Percentiles rank a stretch among this genome's conserved stretches.
Conservation (phyloP, 2,888 invertebrate species). For the Tryphoninae sp. region DNA sequence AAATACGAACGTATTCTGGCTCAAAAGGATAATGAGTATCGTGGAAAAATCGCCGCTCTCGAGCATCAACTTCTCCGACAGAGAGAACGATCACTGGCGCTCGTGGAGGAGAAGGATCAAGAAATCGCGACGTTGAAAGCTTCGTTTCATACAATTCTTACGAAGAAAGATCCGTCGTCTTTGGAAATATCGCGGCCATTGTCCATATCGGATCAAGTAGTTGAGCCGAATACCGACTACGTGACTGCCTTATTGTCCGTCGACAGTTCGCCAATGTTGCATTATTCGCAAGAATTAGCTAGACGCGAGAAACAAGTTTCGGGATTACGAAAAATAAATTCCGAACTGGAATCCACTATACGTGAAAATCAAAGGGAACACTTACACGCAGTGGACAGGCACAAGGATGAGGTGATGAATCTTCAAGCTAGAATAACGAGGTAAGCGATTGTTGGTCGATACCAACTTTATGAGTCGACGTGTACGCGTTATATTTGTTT, state of each 20-base stretch:
- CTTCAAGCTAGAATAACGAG: slow-evolving; percentile 78
- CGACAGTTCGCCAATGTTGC: slow-evolving; percentile 89
- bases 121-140: slow-evolving; percentile 85
- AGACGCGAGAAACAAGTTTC: slow-evolving; percentile 90
- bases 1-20: slow-evolving; percentile 73
- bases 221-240: slow-evolving; percentile 73
- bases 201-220: slow-evolving; percentile 63
- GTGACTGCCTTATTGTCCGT: slow-evolving; percentile 79
- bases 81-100: slow-evolving; percentile 88
- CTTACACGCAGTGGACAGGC: slow-evolving; percentile 75
- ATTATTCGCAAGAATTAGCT: slow-evolving; percentile 92
- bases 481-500: too few relatives aligned
- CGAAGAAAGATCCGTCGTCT: slow-evolving; percentile 79
- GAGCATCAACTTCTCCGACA: slow-evolving; percentile 91
- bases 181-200: slow-evolving; percentile 73
- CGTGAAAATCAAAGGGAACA: slow-evolving; percentile 79
- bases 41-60: slow-evolving; percentile 83
- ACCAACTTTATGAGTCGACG: not conserved
- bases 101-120: slow-evolving; percentile 91
- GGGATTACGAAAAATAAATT: slow-evolving; percentile 88
- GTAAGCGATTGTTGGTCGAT: slow-evolving; percentile 65
- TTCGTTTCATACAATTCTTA: slow-evolving; percentile 83
- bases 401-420: slow-evolving; percentile 74
- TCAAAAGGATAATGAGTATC: slow-evolving; percentile 82
- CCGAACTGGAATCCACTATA: slow-evolving; percentile 81